Conservation (phyloP, 1,140 invertebrate species). For the Achroia grisella region DNA sequence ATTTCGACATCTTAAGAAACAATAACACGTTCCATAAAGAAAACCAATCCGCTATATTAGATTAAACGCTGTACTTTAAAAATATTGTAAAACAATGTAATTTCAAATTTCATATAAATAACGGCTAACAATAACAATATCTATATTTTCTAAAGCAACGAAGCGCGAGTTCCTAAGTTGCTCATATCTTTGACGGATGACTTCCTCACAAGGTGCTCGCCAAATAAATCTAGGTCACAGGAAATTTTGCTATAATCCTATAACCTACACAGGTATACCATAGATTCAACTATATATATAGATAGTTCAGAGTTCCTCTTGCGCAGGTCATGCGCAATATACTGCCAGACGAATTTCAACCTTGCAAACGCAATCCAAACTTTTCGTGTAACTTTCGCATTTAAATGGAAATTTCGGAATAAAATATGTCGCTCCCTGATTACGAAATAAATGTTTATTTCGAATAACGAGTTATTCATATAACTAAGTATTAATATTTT, state of each 20-base stretch:
- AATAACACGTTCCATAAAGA: too few species aligned
- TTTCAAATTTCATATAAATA: too few species aligned
- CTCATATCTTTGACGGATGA: constrained; percentile 15
- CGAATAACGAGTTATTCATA: too few species aligned
- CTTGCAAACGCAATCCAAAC: constrained; percentile 20
- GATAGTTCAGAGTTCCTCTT: constrained; percentile 31
- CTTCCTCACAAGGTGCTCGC: constrained; percentile 13
- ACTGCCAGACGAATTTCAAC: constrained; percentile 22
- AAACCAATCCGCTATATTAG: too few species aligned
- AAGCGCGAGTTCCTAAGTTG: background rate
- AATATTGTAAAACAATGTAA: too few species aligned
- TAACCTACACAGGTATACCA: constrained; percentile 15
- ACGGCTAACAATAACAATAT: background rate
- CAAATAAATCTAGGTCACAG: constrained; percentile 50
- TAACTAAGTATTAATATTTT: too few species aligned
- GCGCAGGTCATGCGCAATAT: constrained; percentile 53
- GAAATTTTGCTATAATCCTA: constrained; percentile 36
- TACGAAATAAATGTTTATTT: too few species aligned
- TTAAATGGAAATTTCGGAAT: background rate
- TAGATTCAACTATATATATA: constrained; percentile 1
- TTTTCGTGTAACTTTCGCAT: constrained; percentile 16
- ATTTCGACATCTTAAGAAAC: too few species aligned
- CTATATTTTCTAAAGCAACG: background rate
- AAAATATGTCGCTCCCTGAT: too few species aligned
- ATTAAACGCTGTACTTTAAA: too few species aligned